Evolutionary conservation across 2,797 vertebrate species (phyloP).

Genomic region (Mionectes olivaceus): DNA sequence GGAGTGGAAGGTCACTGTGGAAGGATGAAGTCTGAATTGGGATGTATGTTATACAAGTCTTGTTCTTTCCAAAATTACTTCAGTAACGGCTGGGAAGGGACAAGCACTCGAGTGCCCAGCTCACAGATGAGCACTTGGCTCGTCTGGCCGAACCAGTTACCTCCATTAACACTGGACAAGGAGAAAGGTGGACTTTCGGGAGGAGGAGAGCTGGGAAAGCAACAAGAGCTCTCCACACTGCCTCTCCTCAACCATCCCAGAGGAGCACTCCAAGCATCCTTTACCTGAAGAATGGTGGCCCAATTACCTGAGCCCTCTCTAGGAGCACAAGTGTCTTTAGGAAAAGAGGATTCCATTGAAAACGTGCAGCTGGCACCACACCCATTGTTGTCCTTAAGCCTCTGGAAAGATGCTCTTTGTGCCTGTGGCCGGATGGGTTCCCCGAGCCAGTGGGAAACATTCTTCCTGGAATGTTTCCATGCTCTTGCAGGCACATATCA

Average conservation of each 20-base stretch:
- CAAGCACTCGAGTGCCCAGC: background rate
- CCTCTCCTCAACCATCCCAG: background rate
- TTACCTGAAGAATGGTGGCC: background rate
- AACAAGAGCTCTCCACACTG: background rate
- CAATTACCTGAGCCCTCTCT: background rate
- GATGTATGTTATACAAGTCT: background rate
- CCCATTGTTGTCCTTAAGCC: background rate
- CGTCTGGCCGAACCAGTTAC: background rate
- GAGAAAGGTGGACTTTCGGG: background rate
- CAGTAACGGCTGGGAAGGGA: background rate
- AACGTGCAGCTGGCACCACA: background rate
- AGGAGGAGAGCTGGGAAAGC: background rate
- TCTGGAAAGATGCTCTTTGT: background rate
- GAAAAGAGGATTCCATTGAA: background rate
- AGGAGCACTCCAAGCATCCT: background rate
- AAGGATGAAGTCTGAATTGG: background rate
- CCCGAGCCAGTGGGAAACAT: background rate
- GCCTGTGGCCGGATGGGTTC: background rate
- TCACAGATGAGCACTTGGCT: background rate
- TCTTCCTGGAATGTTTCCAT: background rate
- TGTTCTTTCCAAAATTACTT: background rate
- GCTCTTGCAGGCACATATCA: accelerated
- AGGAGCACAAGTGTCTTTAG: background rate
- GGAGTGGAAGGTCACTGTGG: background rate
- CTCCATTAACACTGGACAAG: background rate